phyloP scores from a whole-genome alignment of 1,140 invertebrate species.

The Achatina immaculata region DNA sequence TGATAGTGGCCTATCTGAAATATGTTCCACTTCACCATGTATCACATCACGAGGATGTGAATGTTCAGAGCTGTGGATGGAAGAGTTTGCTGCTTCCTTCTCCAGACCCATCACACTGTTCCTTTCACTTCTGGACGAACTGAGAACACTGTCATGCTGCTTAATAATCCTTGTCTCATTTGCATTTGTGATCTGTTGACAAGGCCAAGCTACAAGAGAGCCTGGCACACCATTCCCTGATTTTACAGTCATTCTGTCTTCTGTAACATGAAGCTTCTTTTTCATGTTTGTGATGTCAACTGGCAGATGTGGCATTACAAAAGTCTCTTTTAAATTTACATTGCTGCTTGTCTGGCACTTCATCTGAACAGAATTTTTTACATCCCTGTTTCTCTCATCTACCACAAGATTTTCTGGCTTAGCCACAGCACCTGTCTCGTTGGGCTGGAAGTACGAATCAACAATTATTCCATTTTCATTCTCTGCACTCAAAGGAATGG shows the following conservation, averaged over 20 bases:
- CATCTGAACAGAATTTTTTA: background rate
- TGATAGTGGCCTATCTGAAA: background rate
- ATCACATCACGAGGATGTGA: background rate
- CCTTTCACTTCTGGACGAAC: background rate
- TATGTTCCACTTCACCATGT: background rate
- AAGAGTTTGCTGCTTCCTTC: background rate
- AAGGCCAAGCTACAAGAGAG: background rate
- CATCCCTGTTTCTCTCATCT: background rate
- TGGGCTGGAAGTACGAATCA: slow-evolving; percentile 34
- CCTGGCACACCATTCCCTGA: background rate
- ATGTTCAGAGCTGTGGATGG: background rate
- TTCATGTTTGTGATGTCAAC: background rate
- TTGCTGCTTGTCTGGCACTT: background rate
- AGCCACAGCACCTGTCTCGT: background rate
- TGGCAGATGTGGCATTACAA: slow-evolving; percentile 17
- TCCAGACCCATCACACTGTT: background rate
- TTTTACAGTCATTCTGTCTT: background rate
- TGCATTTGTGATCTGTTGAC: background rate
- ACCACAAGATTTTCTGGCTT: background rate
- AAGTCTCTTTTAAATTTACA: slow-evolving; percentile 11
- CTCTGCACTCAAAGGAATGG: slow-evolving; percentile 37
- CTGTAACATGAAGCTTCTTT: background rate
- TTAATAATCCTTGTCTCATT: slow-evolving; percentile 11
- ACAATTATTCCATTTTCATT: slow-evolving; percentile 27
- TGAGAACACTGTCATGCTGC: background rate